phyloP scores from a whole-genome alignment of 2,888 invertebrate genomes.

The Ochropleura leucogaster region DNA sequence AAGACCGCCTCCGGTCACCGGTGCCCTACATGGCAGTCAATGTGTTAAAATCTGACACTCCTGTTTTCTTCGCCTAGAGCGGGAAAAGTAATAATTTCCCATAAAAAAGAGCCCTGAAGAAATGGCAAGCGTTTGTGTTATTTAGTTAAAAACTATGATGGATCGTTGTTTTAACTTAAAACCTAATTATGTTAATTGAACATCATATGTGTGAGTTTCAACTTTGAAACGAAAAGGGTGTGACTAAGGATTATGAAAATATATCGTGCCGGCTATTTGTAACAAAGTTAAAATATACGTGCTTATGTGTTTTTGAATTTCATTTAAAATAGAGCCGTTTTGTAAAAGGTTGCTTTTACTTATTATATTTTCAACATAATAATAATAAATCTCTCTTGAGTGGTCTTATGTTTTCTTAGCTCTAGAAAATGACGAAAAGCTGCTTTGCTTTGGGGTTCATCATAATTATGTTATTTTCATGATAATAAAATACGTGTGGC shows the following conservation, averaged over 20 bases:
- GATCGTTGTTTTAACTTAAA: slow-evolving; percentile 36
- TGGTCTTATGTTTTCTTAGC: too few relatives aligned
- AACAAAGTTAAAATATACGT: not conserved
- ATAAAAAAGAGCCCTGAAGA: not conserved
- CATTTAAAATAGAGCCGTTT: not conserved
- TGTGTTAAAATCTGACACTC: too few relatives aligned
- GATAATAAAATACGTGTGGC: too few relatives aligned
- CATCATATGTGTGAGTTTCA: slow-evolving; percentile 20
- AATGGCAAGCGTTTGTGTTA: not conserved
- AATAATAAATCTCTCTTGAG: too few relatives aligned
- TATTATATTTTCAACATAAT: not conserved
- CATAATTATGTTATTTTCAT: not conserved
- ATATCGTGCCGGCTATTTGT: not conserved
- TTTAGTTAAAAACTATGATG: slow-evolving; percentile 40
- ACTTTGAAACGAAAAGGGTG: slow-evolving; percentile 21
- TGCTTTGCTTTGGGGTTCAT: too few relatives aligned
- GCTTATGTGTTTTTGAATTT: not conserved
- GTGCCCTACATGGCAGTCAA: too few relatives aligned
- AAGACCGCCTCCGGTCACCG: too few relatives aligned
- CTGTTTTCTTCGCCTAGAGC: too few relatives aligned
- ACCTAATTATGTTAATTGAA: slow-evolving; percentile 39
- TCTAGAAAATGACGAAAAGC: not conserved
- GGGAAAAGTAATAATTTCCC: too few relatives aligned
- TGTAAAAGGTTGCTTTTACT: not conserved
- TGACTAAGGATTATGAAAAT: slow-evolving; percentile 26